Evolutionary conservation across 2,797 vertebrate genomes (phyloP), one percentile per base, ranked within the genome.

Genomic region (Muscicapa striata): DNA sequence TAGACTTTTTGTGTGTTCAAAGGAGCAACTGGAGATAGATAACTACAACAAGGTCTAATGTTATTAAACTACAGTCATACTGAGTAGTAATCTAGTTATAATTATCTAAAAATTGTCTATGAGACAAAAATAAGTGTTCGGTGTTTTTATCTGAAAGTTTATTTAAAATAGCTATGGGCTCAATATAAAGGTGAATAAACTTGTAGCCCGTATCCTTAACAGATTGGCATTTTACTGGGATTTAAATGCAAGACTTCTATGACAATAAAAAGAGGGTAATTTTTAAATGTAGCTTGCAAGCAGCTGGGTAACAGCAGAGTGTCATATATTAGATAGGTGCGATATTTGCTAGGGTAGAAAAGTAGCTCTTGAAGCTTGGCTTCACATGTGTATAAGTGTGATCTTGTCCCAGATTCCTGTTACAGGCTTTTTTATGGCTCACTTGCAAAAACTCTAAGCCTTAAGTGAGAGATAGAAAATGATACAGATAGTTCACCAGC

Each of bases 401-500:
- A 34, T 79, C 38, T 55, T 88, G 23, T 67, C 57, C 29, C 14
- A 38, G 67, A 51, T 55, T 85, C 34, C 21, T 26, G 15, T 70
- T 66, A n/a, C 0, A 2, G 17, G 9, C 0, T 16, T 79, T 84
- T 81, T 80, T 12, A 43, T 75, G 26, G 26, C 13, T 94, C 18
- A 41, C 67, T 79, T 43, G 45, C 57, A 93, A 83, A 70, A 91
- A 70, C 23, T 59, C 45, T 51, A 38, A 93, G 77, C 24, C 22
- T 83, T 52, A n/a, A 29, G 27, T 58, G 45, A 89, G 54, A 45
- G 30, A 61, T n/a, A 67, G 5, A 29, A 73, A 63, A 15, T 52
- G 16, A 62, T 46, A 51, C 9, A 17, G 54, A 57, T 57, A 1
- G 0, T 43, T 84, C 73, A 46, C 5, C 46, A 62, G 30, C 18